A percentile compares a stretch with the other conserved stretches of the same genome.
Conservation (phyloP, 2,113 vertebrate species). For the Globicephala melas region DNA sequence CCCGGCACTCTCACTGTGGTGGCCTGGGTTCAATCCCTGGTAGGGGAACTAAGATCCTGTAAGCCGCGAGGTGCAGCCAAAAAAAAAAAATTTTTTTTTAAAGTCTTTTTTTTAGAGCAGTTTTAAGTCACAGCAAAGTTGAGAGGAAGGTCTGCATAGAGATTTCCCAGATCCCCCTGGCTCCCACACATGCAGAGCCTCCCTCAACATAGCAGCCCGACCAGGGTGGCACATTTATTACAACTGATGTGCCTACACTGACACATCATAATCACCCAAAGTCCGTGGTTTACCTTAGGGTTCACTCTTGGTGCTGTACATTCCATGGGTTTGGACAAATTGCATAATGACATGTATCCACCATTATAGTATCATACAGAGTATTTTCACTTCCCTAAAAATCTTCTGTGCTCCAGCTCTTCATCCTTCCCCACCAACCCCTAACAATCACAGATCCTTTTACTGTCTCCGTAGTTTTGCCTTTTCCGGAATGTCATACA, state of each 20-base stretch:
- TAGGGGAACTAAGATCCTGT: not conserved
- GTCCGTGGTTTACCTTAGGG: not conserved
- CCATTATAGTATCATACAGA: not conserved
- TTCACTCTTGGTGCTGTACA: not conserved
- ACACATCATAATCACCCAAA: not conserved
- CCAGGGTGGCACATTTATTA: not conserved
- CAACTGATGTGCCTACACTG: not conserved
- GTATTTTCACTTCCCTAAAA: not conserved
- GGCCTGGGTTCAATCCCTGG: not conserved
- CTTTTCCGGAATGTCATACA: not conserved
- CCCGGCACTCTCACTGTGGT: not conserved
- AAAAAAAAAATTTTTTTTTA: not conserved
- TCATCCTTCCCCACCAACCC: too few species aligned
- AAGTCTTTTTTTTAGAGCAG: not conserved
- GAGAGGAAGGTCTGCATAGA: not conserved
- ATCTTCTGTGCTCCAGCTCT: not conserved
- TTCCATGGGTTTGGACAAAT: not conserved
- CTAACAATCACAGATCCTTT: not conserved
- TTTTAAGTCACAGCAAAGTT: not conserved
- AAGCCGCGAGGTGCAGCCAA: not conserved
- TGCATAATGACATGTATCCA: not conserved
- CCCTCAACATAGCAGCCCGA: too few species aligned
- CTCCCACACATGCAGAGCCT: not conserved
- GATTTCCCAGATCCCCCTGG: not conserved
- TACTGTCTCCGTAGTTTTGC: not conserved